Conservation (phyloP, 1,140 invertebrate genomes). For the Batillaria attramentaria region DNA sequence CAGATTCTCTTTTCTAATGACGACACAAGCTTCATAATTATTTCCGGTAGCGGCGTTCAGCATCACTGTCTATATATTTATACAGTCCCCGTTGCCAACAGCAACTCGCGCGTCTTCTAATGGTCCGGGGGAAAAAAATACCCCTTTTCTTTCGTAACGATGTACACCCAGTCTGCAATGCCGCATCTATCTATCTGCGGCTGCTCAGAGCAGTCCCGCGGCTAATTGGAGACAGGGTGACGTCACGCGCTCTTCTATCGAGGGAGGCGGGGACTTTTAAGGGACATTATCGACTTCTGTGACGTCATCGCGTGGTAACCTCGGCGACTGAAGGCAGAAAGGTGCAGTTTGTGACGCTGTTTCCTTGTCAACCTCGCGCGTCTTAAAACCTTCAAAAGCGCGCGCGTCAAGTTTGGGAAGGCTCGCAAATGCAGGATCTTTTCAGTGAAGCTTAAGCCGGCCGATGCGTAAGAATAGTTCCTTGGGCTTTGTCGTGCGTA, state of each 20-base stretch:
- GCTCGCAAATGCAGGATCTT: too few species aligned
- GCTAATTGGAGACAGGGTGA: not conserved
- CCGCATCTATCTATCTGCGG: not conserved
- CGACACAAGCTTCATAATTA: not conserved
- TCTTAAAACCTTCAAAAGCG: not conserved
- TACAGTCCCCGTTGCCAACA: not conserved
- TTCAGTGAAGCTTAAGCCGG: too few species aligned
- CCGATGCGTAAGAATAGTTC: too few species aligned
- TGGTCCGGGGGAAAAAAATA: not conserved
- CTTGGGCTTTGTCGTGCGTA: not conserved
- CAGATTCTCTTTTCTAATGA: not conserved
- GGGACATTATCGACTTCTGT: conserved; percentile 9
- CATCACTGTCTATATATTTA: not conserved
- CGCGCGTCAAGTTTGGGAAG: too few species aligned
- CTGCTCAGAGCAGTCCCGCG: not conserved
- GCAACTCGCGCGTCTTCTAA: not conserved
- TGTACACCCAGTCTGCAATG: too few species aligned
- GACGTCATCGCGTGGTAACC: not conserved
- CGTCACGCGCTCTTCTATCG: conserved; percentile 2
- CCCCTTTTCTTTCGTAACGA: not conserved
- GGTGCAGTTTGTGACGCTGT: not conserved
- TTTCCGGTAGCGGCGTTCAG: not conserved
- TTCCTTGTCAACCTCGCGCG: not conserved
- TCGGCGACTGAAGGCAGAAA: not conserved
- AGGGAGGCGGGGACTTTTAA: not conserved